These are phyloP conservation scores for Leptinotarsa haldemani DNA, from an alignment of 2,888 invertebrate genomes.

Conservation along the genomic window DNA sequence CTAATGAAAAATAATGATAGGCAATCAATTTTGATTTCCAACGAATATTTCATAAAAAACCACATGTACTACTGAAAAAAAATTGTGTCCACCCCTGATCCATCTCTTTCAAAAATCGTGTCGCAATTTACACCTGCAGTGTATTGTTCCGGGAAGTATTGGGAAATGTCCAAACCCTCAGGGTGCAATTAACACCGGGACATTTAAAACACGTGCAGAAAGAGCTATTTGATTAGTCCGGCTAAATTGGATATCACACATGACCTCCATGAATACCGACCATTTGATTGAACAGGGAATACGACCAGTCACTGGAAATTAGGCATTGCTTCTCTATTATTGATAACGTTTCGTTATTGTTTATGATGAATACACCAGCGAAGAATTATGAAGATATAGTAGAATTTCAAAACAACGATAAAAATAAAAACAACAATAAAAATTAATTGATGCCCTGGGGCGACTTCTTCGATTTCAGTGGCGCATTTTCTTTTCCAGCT, in stretches of 20 bases:
- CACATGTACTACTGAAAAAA: too few relatives aligned
- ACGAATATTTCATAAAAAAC: too few relatives aligned
- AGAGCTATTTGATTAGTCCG: conserved; percentile 19
- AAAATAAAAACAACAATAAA: too few relatives aligned
- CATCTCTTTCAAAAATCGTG: not conserved
- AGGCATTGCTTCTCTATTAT: not conserved
- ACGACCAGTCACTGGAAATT: not conserved
- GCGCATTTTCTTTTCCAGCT: too few relatives aligned
- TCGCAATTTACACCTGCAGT: not conserved
- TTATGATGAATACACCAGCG: too few relatives aligned
- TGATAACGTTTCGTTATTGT: not conserved
- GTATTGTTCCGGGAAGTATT: not conserved
- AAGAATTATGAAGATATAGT: too few relatives aligned
- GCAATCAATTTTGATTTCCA: too few relatives aligned
- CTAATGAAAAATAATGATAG: too few relatives aligned
- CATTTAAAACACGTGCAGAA: conserved; percentile 11
- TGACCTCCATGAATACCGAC: conserved; percentile 19
- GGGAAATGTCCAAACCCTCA: not conserved
- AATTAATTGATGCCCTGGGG: too few relatives aligned
- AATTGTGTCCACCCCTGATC: not conserved
- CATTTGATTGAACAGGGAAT: conserved; percentile 24
- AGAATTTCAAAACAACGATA: too few relatives aligned
- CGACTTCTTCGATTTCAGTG: too few relatives aligned
- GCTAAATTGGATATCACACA: conserved; percentile 24
- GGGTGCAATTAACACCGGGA: not conserved